Conservation (phyloP, 2,113 vertebrate species). For the Tautogolabrus adspersus region DNA sequence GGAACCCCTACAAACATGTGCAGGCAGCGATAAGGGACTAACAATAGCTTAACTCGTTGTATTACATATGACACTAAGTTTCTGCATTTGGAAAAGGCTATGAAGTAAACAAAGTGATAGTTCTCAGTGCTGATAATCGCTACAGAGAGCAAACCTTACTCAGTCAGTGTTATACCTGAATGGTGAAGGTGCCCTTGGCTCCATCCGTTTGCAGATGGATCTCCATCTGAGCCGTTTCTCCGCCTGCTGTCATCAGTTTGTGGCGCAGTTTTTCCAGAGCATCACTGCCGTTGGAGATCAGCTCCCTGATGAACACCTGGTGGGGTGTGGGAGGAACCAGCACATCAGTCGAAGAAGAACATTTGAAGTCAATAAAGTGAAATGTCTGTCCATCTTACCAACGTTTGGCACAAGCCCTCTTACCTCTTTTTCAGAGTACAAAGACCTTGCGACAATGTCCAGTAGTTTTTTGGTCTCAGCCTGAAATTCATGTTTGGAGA, state of each 20-base stretch:
- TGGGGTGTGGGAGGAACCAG: not conserved
- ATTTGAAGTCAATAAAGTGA: not conserved
- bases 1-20: too few relatives aligned
- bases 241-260: constrained; percentile 85
- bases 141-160: not conserved
- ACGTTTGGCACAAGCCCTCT: not conserved
- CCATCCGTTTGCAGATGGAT: constrained; percentile 93
- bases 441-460: constrained; percentile 95
- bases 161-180: constrained; percentile 87
- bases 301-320: constrained; percentile 96
- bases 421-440: constrained; percentile 99
- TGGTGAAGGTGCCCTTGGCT: constrained; percentile 89
- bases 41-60: too few relatives aligned
- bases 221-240: constrained; percentile 89
- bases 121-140: too few relatives aligned
- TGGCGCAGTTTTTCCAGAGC: constrained; percentile 96
- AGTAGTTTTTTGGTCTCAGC: constrained; percentile 97
- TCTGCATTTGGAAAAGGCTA: not conserved
- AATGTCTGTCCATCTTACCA: not conserved
- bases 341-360: not conserved
- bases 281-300: constrained; percentile 96
- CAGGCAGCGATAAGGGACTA: too few relatives aligned
- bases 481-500: constrained; percentile 94
- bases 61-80: too few relatives aligned
- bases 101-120: not conserved